A percentile compares a stretch with the other conserved stretches of the same genome.
These are phyloP conservation scores for Limnothrissa miodon DNA, from an alignment of 2,113 vertebrate species.

Conservation along the genomic window DNA sequence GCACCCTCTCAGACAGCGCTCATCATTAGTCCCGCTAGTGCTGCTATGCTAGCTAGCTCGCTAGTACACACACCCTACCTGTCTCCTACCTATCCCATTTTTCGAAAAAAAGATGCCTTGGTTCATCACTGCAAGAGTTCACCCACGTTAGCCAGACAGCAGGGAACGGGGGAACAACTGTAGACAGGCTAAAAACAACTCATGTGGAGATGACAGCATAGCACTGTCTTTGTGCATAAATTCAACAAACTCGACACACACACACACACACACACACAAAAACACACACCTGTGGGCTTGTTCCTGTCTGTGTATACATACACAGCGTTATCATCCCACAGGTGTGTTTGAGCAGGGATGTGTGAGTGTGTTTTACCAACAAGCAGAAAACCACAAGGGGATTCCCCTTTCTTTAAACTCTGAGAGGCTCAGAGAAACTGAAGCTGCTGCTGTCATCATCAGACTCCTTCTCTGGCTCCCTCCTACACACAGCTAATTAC, in stretches of 20 bases:
- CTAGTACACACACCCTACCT: not conserved
- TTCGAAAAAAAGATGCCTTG: too few relatives aligned
- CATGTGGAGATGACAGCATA: constrained; percentile 5
- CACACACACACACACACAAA: not conserved
- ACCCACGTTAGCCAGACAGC: not conserved
- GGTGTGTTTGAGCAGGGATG: constrained; percentile 37
- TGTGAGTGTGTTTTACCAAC: constrained; percentile 23
- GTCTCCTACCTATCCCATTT: not conserved
- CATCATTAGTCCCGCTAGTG: not conserved
- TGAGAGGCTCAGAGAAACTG: not conserved
- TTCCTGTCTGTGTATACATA: not conserved
- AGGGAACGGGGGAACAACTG: not conserved
- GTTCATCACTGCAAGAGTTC: too few relatives aligned
- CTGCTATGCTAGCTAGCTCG: not conserved
- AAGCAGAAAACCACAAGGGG: constrained; percentile 29
- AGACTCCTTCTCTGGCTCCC: not conserved
- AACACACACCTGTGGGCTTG: not conserved
- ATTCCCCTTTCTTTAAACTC: constrained; percentile 34
- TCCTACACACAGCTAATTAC: not conserved
- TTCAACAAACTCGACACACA: not conserved
- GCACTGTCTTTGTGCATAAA: not conserved
- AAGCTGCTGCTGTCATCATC: constrained; percentile 3
- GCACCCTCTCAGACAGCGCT: not conserved
- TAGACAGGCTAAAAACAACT: not conserved
- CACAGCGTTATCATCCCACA: not conserved